A percentile compares a stretch with the other conserved stretches of the same genome.
These are phyloP conservation scores for Galleria mellonella DNA, from an alignment of 1,140 invertebrate species.

Conservation along the genomic window DNA sequence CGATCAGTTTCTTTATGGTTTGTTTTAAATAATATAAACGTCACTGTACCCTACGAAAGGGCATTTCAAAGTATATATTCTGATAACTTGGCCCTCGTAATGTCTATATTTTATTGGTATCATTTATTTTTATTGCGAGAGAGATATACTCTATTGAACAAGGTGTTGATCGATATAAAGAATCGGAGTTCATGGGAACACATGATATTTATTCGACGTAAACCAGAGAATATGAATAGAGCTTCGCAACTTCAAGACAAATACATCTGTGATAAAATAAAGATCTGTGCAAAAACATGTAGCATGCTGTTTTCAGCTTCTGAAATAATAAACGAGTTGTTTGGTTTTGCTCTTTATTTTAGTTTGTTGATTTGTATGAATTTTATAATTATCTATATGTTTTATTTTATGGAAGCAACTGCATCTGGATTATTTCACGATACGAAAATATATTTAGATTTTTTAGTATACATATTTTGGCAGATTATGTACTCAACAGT, in stretches of 20 bases:
- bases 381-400: conserved; percentile 35
- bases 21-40: conserved; percentile 14
- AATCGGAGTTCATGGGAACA: conserved; percentile 18
- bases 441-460: conserved; percentile 27
- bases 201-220: conserved; percentile 23
- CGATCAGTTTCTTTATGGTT: conserved; percentile 29
- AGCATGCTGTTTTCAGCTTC: conserved; percentile 30
- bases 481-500: conserved; percentile 26
- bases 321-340: conserved; percentile 24
- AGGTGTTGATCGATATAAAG: conserved; percentile 27
- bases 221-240: conserved; percentile 13
- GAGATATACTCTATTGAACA: conserved; percentile 34
- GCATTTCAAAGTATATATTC: conserved; percentile 31
- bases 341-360: conserved; percentile 29
- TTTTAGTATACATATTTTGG: conserved; percentile 41
- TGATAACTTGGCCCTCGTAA: conserved; percentile 26
- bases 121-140: conserved; percentile 21
- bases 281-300: conserved; percentile 34
- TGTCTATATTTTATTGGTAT: conserved; percentile 28
- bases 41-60: conserved; percentile 22
- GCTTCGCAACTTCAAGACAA: conserved; percentile 26
- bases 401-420: conserved; percentile 57
- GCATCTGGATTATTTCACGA: conserved; percentile 43
- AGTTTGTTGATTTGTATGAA: conserved; percentile 26
- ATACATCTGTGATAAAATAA: conserved; percentile 32